phyloP scores from a whole-genome alignment of 2,888 invertebrate genomes.

The Scrobipalpa atriplicella region DNA sequence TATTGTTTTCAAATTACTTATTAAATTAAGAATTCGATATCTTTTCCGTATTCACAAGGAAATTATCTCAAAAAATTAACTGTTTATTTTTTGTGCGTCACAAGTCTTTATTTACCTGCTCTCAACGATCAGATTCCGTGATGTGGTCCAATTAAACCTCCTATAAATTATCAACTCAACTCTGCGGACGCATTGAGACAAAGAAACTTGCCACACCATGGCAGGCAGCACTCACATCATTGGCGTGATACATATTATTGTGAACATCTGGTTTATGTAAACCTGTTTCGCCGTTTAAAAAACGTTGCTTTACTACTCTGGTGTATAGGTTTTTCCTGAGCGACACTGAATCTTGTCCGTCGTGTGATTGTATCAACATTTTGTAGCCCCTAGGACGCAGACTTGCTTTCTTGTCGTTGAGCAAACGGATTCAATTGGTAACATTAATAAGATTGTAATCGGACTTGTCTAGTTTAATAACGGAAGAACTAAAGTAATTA shows the following conservation, averaged over 20 bases:
- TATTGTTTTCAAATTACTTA: background rate
- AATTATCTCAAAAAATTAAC: background rate
- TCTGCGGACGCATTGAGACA: conserved; percentile 24
- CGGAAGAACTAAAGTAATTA: background rate
- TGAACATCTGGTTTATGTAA: conserved; percentile 27
- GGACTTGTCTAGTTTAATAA: background rate
- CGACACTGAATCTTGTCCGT: background rate
- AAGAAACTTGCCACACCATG: conserved; percentile 30
- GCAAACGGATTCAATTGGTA: background rate
- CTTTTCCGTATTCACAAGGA: background rate
- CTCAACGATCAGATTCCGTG: conserved; percentile 31
- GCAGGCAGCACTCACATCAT: conserved; percentile 23
- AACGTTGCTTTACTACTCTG: conserved; percentile 21
- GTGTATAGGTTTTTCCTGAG: conserved; percentile 21
- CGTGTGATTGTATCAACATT: background rate
- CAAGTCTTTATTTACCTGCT: background rate
- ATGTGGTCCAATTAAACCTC: conserved; percentile 25
- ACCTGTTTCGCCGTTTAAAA: conserved; percentile 28
- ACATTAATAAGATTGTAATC: background rate
- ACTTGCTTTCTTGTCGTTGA: background rate
- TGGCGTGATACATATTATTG: conserved; percentile 30
- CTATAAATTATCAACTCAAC: conserved; percentile 28
- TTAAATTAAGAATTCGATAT: background rate
- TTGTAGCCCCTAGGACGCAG: background rate
- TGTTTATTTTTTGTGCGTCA: background rate